Percentiles rank a stretch among this genome's conserved stretches.
Evolutionary conservation across 2,797 vertebrate genomes (phyloP).

Genomic region (Rousettus madagascariensis): DNA sequence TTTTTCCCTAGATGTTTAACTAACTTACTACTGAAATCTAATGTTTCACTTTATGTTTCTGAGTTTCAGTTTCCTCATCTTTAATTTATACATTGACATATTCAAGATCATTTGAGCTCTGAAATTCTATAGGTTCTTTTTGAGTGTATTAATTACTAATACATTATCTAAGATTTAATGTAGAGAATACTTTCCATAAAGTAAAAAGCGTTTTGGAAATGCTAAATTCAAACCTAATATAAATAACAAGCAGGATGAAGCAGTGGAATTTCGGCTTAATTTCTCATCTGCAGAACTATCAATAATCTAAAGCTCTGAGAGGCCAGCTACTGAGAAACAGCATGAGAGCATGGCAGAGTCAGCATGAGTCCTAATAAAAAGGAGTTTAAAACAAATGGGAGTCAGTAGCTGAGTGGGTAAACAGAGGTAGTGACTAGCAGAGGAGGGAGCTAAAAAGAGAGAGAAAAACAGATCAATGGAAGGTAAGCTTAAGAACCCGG

Average conservation of each 20-base stretch:
- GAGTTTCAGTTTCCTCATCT: neutral
- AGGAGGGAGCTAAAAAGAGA: neutral
- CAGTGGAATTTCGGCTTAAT: constrained; percentile 39
- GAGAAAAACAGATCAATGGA: constrained; percentile 64
- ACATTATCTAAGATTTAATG: neutral
- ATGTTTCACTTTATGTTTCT: neutral
- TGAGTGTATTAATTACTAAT: neutral
- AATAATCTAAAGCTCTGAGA: constrained; percentile 48
- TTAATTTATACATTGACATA: neutral
- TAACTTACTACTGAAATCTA: neutral
- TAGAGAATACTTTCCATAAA: neutral
- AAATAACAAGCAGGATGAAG: neutral
- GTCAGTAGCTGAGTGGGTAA: constrained; percentile 51
- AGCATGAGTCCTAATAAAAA: constrained; percentile 56
- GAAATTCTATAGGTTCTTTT: neutral
- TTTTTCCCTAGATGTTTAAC: neutral
- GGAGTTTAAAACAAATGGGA: constrained; percentile 53
- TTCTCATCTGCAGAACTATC: constrained; percentile 26
- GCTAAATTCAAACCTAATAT: neutral
- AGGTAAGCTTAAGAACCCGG: constrained; percentile 49
- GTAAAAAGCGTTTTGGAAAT: neutral
- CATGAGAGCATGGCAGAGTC: neutral
- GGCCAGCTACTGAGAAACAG: constrained; percentile 39
- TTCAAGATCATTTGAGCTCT: neutral
- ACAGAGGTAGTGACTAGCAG: constrained; percentile 34